Conservation (phyloP, 2,113 vertebrate genomes). For the Tragelaphus imberbis region DNA sequence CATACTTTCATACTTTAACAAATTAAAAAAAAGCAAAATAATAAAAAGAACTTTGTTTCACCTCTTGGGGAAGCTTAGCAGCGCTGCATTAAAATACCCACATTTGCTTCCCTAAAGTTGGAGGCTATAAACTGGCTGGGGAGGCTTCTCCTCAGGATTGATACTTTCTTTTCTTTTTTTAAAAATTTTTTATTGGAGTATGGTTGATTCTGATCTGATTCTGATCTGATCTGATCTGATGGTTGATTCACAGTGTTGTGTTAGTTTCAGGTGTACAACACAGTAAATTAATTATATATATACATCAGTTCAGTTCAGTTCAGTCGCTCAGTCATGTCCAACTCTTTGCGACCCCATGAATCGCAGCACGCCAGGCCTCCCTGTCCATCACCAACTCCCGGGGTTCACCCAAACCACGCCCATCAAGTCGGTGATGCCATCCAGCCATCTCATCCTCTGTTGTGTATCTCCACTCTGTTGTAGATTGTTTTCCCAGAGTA, state of each 20-base stretch:
- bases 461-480: neutral
- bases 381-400: too few relatives aligned
- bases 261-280: neutral
- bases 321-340: too few relatives aligned
- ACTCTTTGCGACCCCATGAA: too few relatives aligned
- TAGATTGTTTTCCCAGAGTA: neutral
- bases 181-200: neutral
- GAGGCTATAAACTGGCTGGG: neutral
- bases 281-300: neutral
- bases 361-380: too few relatives aligned
- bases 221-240: too few relatives aligned
- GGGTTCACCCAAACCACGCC: too few relatives aligned
- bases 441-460: too few relatives aligned
- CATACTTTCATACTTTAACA: neutral
- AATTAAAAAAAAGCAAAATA: neutral
- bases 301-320: too few relatives aligned
- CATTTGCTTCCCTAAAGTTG: neutral
- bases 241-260: neutral
- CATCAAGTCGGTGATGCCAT: too few relatives aligned
- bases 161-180: neutral
- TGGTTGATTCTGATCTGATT: neutral
- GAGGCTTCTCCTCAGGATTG: neutral
- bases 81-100: neutral
- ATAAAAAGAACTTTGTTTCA: constrained; percentile 52
- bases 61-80: constrained; percentile 57